Evolutionary conservation across 2,113 vertebrate species (phyloP).

Genomic region (Antigone vipio): DNA sequence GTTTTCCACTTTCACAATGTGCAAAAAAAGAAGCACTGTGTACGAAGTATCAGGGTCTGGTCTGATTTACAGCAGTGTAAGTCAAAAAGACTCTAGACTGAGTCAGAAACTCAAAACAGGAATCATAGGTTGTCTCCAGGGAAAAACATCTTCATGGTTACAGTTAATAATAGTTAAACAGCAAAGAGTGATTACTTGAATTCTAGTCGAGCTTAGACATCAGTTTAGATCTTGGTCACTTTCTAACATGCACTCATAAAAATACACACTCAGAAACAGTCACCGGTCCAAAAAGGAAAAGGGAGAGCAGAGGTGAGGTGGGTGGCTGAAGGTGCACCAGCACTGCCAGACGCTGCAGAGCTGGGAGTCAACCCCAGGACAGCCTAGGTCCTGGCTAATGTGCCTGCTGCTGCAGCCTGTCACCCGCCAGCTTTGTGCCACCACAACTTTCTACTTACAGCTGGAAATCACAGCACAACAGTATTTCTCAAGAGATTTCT

Average conservation of each 20-base stretch:
- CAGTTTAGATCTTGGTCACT: background rate
- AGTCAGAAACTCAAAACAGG: background rate
- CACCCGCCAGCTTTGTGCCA: background rate
- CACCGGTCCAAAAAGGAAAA: background rate
- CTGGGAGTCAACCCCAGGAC: background rate
- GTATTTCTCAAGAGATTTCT: background rate
- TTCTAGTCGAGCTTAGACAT: background rate
- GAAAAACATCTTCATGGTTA: background rate
- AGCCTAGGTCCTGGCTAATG: background rate
- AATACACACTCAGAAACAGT: background rate
- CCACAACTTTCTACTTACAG: background rate
- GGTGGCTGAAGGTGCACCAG: background rate
- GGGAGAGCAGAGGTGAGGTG: background rate
- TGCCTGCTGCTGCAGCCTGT: background rate
- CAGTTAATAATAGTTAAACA: background rate
- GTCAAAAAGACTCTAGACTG: rapidly evolving
- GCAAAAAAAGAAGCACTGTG: background rate
- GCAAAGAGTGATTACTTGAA: background rate
- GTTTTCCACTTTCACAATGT: background rate
- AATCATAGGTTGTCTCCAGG: background rate
- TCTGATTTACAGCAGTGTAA: background rate
- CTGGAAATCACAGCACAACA: background rate
- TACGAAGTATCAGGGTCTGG: background rate
- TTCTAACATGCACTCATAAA: background rate
- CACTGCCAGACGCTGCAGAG: background rate